Evolutionary conservation across 1,140 invertebrate genomes (phyloP), one percentile per base, ranked within the genome.

Genomic region (Drosophila tristis): DNA sequence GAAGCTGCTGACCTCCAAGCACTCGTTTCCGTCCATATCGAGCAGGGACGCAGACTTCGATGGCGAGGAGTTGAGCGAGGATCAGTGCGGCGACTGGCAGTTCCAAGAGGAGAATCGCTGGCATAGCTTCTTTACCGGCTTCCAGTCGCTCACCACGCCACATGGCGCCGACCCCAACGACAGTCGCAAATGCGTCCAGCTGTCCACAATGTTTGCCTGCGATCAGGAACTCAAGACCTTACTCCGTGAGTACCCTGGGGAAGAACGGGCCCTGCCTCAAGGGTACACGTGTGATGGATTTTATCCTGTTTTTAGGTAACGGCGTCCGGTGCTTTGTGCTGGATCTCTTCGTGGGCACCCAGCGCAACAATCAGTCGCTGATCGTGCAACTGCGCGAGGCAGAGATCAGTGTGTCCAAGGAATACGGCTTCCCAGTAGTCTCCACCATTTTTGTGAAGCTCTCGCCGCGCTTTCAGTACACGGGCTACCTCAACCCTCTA

Each of bases 361-460:
- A 74, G 25, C 44, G 64, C 4, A 80, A 78, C 6, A 86, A 84
- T 43, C 90, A 91, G 58, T 53, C 51, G n/a, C 5, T 90, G 5
- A 74, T 91, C 31, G 78, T 91, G 1, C 66, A 67, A 39, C 45
- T 91, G 16, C 82, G 87, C 1, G 80, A 90, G 31, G 73, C 75
- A 4, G 90, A 91, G 65, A 74, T 91, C 2, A 51, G 53, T 25
- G 73, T 89, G 2, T 85, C 90, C 2, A 85, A 71, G 16, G 73
- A 90, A 31, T 74, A 60, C 26, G 74, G 78, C 9, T 90, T 89
- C 55, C 90, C 90, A 2, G 77, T 91, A 11, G 70, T 60, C 1
- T 78, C 90, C n/a, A 82, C 80, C n/a, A 42, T 91, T 2, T 75
- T 90, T 31, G 90, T 70, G 6, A 89, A 74, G 54, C 16, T 91